Evolutionary conservation across 2,113 vertebrate genomes (phyloP), one percentile per base, ranked within the genome.

Genomic region (Capreolus pygargus): DNA sequence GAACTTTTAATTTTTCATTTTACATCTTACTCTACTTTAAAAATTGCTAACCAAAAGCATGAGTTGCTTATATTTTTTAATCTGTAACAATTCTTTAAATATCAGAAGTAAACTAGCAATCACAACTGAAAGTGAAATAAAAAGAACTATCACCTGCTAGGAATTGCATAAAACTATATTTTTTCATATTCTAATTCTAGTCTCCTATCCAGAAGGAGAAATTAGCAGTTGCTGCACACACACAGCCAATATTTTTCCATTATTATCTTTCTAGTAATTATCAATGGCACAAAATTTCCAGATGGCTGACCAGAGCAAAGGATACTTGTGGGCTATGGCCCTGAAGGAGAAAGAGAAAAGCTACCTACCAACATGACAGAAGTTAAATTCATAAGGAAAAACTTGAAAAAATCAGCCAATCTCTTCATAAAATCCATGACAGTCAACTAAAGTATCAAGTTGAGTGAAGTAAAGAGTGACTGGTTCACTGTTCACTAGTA

Each of bases 91-190:
- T 83, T 52, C 64, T 52, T 81, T 70, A 91, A 87, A 85, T 89
- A 45, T 15, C 57, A 93, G 23, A 60, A 45, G 23, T 60, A 17
- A 93, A 70, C 70, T 86, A 79, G 25, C 70, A 60, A 57, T 86
- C 39, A 86, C 16, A 95, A 89, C 33, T 95, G 19, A 86, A 86
- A 94, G 33, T 50, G 30, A 93, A 93, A 93, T 89, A 55, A 78
- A 78, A 89, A 84, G 43, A 84, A 86, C 86, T 67, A 85, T 27
- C 61, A 89, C 45, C 64, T 90, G 47, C 33, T 86, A 94, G 47
- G 2, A 90, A 89, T 43, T 89, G 11, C 39, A 89, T 64, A 67
- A 87, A 92, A 84, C 17, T 76, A 2, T n/a, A 74, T 64, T 61
- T 86, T 86, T 70, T 92, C 88, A 61, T 83, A 61, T 54, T 61